Conservation (phyloP, 2,113 vertebrate genomes). For the Nibea albiflora region DNA sequence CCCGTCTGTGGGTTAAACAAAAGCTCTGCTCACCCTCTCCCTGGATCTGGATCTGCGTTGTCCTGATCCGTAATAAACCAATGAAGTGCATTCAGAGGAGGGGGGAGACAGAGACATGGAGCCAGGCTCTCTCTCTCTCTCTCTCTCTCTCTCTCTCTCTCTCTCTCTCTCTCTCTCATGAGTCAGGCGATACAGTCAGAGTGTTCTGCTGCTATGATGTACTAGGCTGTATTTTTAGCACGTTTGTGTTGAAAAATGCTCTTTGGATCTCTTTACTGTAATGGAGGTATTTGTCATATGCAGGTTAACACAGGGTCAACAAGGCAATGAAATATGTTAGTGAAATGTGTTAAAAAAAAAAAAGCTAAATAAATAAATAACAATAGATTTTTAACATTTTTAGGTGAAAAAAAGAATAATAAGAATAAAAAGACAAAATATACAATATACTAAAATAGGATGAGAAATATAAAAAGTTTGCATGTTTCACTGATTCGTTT, state of each 20-base stretch:
- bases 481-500: neutral
- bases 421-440: too few species aligned
- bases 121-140: neutral
- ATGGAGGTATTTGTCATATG: too few species aligned
- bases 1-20: conserved; percentile 41
- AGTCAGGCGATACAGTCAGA: conserved; percentile 9
- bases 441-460: too few species aligned
- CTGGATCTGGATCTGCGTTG: conserved; percentile 3
- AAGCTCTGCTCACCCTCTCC: conserved; percentile 40
- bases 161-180: conserved; percentile 15
- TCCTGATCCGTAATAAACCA: neutral
- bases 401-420: too few species aligned
- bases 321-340: too few species aligned
- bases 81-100: conserved; percentile 2
- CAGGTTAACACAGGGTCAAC: too few species aligned
- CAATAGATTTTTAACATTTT: too few species aligned
- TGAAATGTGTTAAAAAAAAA: too few species aligned
- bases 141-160: conserved; percentile 10
- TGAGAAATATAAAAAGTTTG: too few species aligned
- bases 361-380: too few species aligned
- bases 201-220: neutral
- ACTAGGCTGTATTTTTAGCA: neutral
- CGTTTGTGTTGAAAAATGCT: neutral
- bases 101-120: conserved; percentile 9
- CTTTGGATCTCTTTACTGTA: too few species aligned